Evolutionary conservation across 2,113 vertebrate species (phyloP).

Genomic region (Psilopsiagon aymara): DNA sequence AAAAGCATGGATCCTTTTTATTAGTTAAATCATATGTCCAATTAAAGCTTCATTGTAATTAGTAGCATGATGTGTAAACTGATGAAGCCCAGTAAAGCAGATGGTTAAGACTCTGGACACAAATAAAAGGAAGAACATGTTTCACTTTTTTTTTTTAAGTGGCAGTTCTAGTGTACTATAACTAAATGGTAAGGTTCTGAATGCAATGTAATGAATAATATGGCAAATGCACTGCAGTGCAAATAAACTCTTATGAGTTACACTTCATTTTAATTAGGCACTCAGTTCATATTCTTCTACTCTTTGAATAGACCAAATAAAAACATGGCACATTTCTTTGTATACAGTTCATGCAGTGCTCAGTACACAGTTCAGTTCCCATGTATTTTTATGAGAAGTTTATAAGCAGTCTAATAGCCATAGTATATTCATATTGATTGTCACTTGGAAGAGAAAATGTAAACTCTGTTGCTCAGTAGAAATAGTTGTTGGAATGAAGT

Average conservation of each 20-base stretch:
- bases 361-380: not conserved
- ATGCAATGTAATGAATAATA: not conserved
- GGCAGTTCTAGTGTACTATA: not conserved
- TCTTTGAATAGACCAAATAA: constrained; percentile 15
- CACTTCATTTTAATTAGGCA: constrained; percentile 52
- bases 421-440: not conserved
- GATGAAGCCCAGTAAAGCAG: constrained; percentile 13
- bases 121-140: not conserved
- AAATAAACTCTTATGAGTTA: constrained; percentile 42
- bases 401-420: not conserved
- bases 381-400: not conserved
- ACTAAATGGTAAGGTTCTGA: not conserved
- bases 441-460: not conserved
- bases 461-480: not conserved
- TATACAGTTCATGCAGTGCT: not conserved
- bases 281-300: not conserved
- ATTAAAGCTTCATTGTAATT: not conserved
- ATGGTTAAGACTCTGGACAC: constrained; percentile 18
- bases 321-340: not conserved
- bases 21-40: not conserved
- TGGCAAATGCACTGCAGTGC: constrained; percentile 12
- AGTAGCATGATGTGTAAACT: not conserved
- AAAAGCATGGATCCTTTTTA: not conserved
- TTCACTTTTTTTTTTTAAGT: constrained; percentile 25
- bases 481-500: not conserved